phyloP scores from a whole-genome alignment of 2,113 vertebrate species.

The Lutjanus erythropterus region DNA sequence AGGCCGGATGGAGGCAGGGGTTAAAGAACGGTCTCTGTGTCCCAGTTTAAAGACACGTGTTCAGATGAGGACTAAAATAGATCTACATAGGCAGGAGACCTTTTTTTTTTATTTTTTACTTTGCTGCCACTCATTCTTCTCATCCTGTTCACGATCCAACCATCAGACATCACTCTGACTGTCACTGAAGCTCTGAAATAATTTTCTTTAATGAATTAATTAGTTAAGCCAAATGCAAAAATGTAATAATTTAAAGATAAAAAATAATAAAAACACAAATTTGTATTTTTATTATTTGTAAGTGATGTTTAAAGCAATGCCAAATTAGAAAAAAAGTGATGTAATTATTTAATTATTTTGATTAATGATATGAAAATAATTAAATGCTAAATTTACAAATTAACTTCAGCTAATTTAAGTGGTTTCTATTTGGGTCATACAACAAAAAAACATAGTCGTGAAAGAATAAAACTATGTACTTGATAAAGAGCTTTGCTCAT shows the following conservation, averaged over 20 bases:
- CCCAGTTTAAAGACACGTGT: constrained; percentile 85
- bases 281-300: background rate
- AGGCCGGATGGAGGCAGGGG: constrained; percentile 81
- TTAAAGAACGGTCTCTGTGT: constrained; percentile 83
- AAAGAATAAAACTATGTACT: background rate
- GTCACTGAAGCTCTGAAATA: constrained; percentile 1
- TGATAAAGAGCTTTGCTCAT: background rate
- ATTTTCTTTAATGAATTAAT: background rate
- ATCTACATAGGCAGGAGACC: constrained; percentile 46
- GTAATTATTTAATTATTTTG: background rate
- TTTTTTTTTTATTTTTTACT: constrained; percentile 42
- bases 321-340: too few relatives aligned
- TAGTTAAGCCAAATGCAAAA: background rate
- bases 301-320: background rate
- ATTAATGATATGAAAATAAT: background rate
- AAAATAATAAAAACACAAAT: background rate
- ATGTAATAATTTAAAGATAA: background rate
- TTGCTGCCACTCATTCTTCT: constrained; percentile 44
- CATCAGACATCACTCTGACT: constrained; percentile 19
- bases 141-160: constrained; percentile 9
- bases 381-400: background rate
- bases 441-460: background rate
- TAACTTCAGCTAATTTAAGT: background rate
- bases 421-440: background rate
- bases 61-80: constrained; percentile 79